Evolutionary conservation across 2,797 vertebrate genomes (phyloP), one percentile per base, ranked within the genome.

Genomic region (Alauda arvensis): DNA sequence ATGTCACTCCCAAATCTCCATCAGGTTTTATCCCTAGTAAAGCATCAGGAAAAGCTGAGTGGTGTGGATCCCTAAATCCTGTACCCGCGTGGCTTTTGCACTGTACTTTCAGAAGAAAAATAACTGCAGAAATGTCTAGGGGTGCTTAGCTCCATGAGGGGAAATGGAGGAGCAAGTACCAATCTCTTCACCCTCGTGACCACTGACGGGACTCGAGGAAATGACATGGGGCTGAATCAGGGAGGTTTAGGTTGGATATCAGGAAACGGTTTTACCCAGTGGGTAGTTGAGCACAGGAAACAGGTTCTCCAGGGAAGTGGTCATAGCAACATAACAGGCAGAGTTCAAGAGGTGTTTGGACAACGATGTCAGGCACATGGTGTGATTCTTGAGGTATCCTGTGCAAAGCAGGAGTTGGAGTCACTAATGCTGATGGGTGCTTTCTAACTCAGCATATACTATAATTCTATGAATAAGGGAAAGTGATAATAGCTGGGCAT

Each of bases 141-240:
- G 23, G 12, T 43, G 8, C 28, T 62, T 62, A 69, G 19, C 33
- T 15, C 56, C 12, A 9, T 18, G 17, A 68, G 12, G 9, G 9
- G 6, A 49, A 55, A 18, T 6, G 8, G 14, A 80, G 24, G 28
- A 17, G 3, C 19, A 37, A 24, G 31, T 14, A 28, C 26, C 14
- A 46, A 42, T 24, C 12, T 46, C 8, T 53, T 59, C 29, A 19
- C 14, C 34, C 53, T 53, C 0, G 0, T 61, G 34, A 37, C 5
- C 23, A 28, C 18, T 17, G 53, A 24, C 2, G 4, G 25, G 14
- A 37, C 23, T 34, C 7, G 8, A 67, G n/a, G 53, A 67, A 67
- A 48, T 19, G 4, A 24, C 18, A 53, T 20, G 26, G 55, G n/a
- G 14, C 5, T 48, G 18, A 31, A 10, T n/a, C 2, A 8, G 23